phyloP scores from a whole-genome alignment of 2,797 vertebrate genomes.

The Trematomus bernacchii region DNA sequence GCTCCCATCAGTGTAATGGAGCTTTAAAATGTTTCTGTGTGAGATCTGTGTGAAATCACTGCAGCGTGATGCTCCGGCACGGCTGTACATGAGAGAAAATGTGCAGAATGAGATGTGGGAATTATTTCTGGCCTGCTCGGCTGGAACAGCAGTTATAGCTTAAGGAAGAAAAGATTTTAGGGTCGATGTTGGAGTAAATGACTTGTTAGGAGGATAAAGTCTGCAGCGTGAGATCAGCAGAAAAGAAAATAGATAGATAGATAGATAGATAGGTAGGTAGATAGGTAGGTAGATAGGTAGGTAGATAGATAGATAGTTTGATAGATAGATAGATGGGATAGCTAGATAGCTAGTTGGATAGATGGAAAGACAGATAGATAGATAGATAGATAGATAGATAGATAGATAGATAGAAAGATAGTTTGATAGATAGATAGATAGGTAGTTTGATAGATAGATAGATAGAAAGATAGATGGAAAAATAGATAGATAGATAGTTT shows the following conservation, averaged over 20 bases:
- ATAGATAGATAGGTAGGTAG: too few species aligned
- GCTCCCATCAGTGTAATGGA: constrained; percentile 44
- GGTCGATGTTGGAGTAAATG: background rate
- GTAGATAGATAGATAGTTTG: too few species aligned
- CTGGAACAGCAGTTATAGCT: constrained; percentile 3
- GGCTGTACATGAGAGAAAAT: constrained; percentile 14
- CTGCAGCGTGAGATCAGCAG: background rate
- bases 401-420: too few species aligned
- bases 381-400: too few species aligned
- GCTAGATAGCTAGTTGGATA: too few species aligned
- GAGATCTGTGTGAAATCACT: constrained; percentile 45
- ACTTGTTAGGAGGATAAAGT: constrained; percentile 9
- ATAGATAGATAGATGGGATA: too few species aligned
- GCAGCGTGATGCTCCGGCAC: constrained; percentile 34
- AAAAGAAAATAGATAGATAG: background rate
- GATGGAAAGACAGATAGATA: too few species aligned
- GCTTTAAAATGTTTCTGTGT: constrained; percentile 57
- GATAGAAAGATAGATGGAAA: too few species aligned
- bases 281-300: too few species aligned
- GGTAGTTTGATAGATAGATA: too few species aligned
- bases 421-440: too few species aligned
- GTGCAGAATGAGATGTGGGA: constrained; percentile 15
- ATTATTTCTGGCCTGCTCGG: constrained; percentile 11
- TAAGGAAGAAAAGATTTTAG: constrained; percentile 4
- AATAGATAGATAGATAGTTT: too few species aligned